Evolutionary conservation across 2,113 vertebrate genomes (phyloP).

Genomic region (Atrichornis clamosus): DNA sequence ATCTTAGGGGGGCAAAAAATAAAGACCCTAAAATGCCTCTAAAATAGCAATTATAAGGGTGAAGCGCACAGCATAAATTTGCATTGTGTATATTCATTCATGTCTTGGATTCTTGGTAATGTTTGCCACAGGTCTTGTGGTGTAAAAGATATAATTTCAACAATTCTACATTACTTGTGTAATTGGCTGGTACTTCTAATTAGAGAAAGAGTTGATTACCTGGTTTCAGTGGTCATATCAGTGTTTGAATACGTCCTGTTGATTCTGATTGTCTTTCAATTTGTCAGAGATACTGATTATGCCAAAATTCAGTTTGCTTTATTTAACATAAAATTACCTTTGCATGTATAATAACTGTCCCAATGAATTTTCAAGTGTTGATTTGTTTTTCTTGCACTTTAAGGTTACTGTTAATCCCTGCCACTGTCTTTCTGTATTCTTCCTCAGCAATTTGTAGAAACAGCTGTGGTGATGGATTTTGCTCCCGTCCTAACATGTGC

Average conservation of each 20-base stretch:
- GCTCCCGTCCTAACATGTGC: slow-evolving; percentile 88
- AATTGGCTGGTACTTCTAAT: background rate
- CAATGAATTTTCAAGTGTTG: background rate
- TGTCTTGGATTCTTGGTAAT: background rate
- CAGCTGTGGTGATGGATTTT: slow-evolving; percentile 87
- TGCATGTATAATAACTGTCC: background rate
- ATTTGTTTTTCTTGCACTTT: background rate
- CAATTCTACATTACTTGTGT: background rate
- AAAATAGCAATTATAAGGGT: background rate
- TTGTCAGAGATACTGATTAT: background rate
- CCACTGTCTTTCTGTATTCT: background rate
- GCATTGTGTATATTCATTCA: background rate
- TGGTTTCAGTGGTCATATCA: background rate
- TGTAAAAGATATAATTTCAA: background rate
- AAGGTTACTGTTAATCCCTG: background rate
- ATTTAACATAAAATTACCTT: background rate
- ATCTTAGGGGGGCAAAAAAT: background rate
- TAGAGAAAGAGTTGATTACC: background rate
- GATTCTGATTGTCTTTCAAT: background rate
- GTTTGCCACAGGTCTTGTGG: background rate
- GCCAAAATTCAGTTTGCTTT: background rate
- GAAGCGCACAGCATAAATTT: background rate
- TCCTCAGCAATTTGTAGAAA: slow-evolving; percentile 83
- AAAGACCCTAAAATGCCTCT: background rate
- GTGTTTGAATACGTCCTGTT: background rate